phyloP scores from a whole-genome alignment of 2,113 vertebrate genomes.

The Thamnaconus septentrionalis region DNA sequence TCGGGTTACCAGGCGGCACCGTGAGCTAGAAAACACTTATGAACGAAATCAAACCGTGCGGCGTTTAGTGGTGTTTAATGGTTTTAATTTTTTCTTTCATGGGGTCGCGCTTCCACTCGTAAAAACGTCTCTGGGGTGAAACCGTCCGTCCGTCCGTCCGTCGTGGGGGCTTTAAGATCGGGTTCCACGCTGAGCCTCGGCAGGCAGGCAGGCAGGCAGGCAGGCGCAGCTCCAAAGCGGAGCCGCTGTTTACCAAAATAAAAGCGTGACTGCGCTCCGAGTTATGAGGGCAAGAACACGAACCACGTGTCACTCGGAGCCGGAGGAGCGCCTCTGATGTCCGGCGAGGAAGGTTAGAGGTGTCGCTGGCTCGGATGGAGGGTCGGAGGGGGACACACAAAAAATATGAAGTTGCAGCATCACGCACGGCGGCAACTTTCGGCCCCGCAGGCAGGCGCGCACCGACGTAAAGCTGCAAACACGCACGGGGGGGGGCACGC shows the following conservation, averaged over 20 bases:
- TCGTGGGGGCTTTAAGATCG: constrained; percentile 55
- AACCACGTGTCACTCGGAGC: constrained; percentile 50
- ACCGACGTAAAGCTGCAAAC: too few species aligned
- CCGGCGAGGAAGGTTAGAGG: neutral
- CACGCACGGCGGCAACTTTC: constrained; percentile 41
- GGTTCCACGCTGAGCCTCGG: constrained; percentile 55
- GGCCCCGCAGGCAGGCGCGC: neutral
- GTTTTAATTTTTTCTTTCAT: too few species aligned
- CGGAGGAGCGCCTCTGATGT: constrained; percentile 4
- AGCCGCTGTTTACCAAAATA: constrained; percentile 46
- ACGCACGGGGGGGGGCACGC: too few species aligned
- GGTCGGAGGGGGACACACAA: neutral
- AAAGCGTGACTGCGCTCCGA: constrained; percentile 51
- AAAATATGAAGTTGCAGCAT: constrained; percentile 1
- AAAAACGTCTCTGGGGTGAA: constrained; percentile 65
- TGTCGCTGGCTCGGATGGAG: neutral
- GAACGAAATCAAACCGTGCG: neutral
- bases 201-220: neutral
- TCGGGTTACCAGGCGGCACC: constrained; percentile 9
- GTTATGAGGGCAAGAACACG: constrained; percentile 43
- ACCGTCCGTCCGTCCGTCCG: constrained; percentile 31
- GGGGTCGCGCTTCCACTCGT: constrained; percentile 44
- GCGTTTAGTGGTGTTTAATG: neutral
- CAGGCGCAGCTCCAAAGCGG: constrained; percentile 52
- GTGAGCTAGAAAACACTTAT: neutral